A percentile compares a stretch with the other conserved stretches of the same genome.
Conservation (phyloP, 2,888 invertebrate genomes). For the Polia nebulosa region DNA sequence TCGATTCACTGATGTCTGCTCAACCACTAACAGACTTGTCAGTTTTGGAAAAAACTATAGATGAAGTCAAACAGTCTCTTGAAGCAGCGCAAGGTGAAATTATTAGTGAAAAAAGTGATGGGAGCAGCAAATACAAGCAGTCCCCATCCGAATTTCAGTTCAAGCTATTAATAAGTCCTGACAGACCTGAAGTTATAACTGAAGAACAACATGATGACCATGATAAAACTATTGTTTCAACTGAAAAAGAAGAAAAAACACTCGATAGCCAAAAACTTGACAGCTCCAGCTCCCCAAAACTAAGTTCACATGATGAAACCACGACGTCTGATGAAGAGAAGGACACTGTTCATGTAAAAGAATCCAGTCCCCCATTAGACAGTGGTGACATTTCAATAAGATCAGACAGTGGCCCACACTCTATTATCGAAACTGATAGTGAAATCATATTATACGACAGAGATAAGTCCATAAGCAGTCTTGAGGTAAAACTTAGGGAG, state of each 20-base stretch:
- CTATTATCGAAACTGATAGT: slow-evolving; percentile 89
- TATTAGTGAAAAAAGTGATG: slow-evolving; percentile 92
- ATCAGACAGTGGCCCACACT: slow-evolving; percentile 89
- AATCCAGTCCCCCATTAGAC: slow-evolving; percentile 85
- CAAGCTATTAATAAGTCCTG: slow-evolving; percentile 91
- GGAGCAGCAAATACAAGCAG: slow-evolving; percentile 93
- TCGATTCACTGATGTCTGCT: slow-evolving; percentile 88
- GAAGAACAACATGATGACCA: slow-evolving; percentile 90
- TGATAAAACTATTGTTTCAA: slow-evolving; percentile 71
- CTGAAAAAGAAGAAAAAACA: slow-evolving; percentile 74
- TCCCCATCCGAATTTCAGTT: slow-evolving; percentile 95
- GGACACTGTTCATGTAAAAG: slow-evolving; percentile 85
- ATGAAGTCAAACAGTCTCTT: slow-evolving; percentile 93
- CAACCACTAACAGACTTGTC: slow-evolving; percentile 89
- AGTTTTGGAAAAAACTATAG: slow-evolving; percentile 93
- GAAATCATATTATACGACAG: slow-evolving; percentile 85
- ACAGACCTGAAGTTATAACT: slow-evolving; percentile 91
- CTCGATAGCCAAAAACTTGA: slow-evolving; percentile 85
- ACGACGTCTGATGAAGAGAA: slow-evolving; percentile 91
- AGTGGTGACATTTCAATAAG: slow-evolving; percentile 83
- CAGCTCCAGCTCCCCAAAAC: slow-evolving; percentile 79
- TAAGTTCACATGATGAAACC: slow-evolving; percentile 85
- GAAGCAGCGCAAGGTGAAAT: slow-evolving; percentile 93
- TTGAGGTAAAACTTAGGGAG: slow-evolving; percentile 85
- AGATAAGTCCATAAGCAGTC: slow-evolving; percentile 87